These are phyloP conservation scores for Polylopha cassiicola DNA, from an alignment of 2,888 invertebrate species.

Conservation along the genomic window DNA sequence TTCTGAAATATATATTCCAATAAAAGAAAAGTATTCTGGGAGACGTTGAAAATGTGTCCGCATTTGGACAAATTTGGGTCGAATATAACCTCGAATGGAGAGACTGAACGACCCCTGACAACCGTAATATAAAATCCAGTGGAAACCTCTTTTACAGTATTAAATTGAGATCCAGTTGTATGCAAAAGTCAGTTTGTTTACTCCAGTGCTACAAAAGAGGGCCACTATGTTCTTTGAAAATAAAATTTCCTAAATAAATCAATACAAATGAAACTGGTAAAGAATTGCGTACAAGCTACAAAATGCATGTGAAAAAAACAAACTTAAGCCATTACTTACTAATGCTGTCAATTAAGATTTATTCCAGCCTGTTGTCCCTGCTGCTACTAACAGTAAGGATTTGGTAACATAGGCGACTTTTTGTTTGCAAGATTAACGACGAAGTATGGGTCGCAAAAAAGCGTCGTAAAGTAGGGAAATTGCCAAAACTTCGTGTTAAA, in stretches of 20 bases:
- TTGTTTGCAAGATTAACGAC: conserved; percentile 73
- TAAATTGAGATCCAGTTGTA: conserved; percentile 39
- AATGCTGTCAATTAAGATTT: conserved; percentile 15
- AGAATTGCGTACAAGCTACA: no score
- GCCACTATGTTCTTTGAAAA: no score
- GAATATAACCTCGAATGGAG: conserved; percentile 57
- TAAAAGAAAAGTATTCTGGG: conserved; percentile 57
- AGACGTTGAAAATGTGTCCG: conserved; percentile 60
- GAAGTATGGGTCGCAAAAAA: conserved; percentile 72
- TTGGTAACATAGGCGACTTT: conserved; percentile 59
- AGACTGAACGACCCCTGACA: conserved; percentile 55
- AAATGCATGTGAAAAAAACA: conserved; percentile 1
- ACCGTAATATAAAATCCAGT: conserved; percentile 55
- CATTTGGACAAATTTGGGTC: conserved; percentile 64
- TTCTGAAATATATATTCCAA: conserved; percentile 59
- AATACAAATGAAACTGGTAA: no score
- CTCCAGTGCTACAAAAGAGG: no score
- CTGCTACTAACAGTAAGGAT: conserved; percentile 47
- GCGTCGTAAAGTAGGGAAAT: conserved; percentile 68
- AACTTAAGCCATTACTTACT: conserved; percentile 15
- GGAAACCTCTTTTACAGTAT: conserved; percentile 50
- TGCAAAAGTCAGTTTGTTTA: no score
- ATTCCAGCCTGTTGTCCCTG: conserved; percentile 35
- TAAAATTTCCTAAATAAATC: no score
- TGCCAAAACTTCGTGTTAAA: conserved; percentile 74